Evolutionary conservation across 2,888 invertebrate genomes (phyloP).

Genomic region (Metacarcinus magister): DNA sequence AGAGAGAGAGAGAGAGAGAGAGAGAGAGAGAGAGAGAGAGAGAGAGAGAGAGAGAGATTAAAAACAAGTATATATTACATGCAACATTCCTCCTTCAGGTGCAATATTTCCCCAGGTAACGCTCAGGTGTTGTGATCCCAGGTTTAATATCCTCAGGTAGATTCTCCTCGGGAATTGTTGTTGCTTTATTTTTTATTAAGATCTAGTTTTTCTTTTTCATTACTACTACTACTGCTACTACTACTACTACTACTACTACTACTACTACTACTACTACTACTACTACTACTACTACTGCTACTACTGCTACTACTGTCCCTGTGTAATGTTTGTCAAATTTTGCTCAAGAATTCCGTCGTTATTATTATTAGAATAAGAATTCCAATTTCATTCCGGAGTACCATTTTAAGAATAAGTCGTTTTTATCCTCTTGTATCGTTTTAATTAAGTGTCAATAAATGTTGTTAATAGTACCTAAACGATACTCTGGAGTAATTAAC

Average conservation of each 20-base stretch:
- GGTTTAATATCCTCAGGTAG: background rate
- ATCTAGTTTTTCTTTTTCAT: background rate
- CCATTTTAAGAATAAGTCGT: background rate
- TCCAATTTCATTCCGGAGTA: background rate
- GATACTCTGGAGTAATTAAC: background rate
- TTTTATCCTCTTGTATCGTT: background rate
- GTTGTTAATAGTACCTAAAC: background rate
- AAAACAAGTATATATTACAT: background rate
- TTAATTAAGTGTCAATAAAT: background rate
- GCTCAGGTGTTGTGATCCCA: background rate
- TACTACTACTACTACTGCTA: constrained; percentile 41
- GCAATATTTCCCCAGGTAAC: background rate
- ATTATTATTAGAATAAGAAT: background rate
- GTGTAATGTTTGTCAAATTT: background rate
- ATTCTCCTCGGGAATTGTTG: background rate
- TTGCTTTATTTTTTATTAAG: background rate
- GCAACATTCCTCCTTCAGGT: background rate
- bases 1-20: constrained; percentile 2
- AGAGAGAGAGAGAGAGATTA: background rate
- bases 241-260: constrained; percentile 45
- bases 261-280: constrained; percentile 41
- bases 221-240: background rate
- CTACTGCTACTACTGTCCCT: background rate
- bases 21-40: constrained; percentile 2
- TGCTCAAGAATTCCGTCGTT: background rate